phyloP scores from a whole-genome alignment of 2,113 vertebrate genomes.

The Albula glossodonta region DNA sequence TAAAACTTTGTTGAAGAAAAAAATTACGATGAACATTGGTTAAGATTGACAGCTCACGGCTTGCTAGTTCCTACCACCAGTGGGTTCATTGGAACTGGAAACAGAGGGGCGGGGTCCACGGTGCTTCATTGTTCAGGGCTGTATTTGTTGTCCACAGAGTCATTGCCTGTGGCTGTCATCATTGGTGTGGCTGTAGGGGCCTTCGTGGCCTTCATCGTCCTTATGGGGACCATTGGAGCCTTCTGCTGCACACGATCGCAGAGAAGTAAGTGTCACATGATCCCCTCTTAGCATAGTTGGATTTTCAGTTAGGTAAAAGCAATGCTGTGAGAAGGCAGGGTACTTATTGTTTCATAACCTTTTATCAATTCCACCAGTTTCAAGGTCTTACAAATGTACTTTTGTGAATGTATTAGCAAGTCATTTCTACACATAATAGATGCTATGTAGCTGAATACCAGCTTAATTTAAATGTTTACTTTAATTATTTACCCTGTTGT shows the following conservation, averaged over 20 bases:
- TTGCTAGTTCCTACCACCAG: too few species aligned
- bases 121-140: constrained; percentile 44
- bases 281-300: neutral
- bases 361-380: too few species aligned
- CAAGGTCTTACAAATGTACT: too few species aligned
- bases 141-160: constrained; percentile 74
- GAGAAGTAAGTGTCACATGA: constrained; percentile 83
- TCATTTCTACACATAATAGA: neutral
- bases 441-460: neutral
- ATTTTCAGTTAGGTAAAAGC: constrained; percentile 28
- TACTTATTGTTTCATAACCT: neutral
- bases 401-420: constrained; percentile 19
- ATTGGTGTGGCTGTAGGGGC: constrained; percentile 96
- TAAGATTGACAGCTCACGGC: too few species aligned
- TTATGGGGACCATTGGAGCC: constrained; percentile 95
- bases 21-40: too few species aligned
- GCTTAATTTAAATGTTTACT: neutral
- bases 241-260: constrained; percentile 97
- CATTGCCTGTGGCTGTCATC: constrained; percentile 94
- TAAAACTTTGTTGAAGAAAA: too few species aligned
- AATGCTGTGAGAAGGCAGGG: constrained; percentile 20
- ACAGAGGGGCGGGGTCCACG: neutral
- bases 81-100: too few species aligned
- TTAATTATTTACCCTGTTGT: neutral
- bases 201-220: constrained; percentile 91